Percentiles rank a stretch among this genome's conserved stretches.
Evolutionary conservation across 2,888 invertebrate species (phyloP).

Genomic region (Netelia inedita): DNA sequence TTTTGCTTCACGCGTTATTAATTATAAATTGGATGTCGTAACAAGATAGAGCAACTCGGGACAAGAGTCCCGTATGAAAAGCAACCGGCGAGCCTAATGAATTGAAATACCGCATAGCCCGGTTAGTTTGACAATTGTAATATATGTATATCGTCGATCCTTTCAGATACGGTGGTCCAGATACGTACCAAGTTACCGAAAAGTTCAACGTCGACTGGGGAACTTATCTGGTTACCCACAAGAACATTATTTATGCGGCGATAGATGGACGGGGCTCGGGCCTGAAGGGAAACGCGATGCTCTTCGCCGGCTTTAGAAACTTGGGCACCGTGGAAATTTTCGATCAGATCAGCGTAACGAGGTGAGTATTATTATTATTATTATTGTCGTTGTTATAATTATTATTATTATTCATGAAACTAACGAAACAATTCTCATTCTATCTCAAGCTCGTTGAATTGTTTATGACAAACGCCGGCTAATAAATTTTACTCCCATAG

Average conservation of each 20-base stretch:
- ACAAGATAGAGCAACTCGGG: conserved; percentile 5
- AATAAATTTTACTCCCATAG: neutral
- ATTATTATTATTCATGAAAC: neutral
- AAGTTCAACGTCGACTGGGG: conserved; percentile 95
- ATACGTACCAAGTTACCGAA: conserved; percentile 93
- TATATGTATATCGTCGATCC: conserved; percentile 22
- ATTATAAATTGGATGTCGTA: neutral
- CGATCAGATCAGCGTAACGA: conserved; percentile 95
- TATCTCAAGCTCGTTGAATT: conserved; percentile 1
- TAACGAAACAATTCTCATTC: neutral
- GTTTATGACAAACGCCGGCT: neutral
- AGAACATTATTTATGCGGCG: conserved; percentile 93
- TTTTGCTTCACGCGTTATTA: neutral
- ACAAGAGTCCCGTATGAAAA: conserved; percentile 16
- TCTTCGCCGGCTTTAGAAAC: conserved; percentile 93
- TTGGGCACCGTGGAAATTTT: conserved; percentile 96
- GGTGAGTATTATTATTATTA: conserved; percentile 84
- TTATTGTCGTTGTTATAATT: neutral
- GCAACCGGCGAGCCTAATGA: conserved; percentile 21
- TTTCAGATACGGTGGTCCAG: conserved; percentile 95
- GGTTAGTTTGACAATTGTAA: conserved; percentile 17
- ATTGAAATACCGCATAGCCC: conserved; percentile 36
- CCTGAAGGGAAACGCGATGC: conserved; percentile 92
- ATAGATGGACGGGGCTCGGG: conserved; percentile 97
- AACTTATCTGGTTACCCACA: conserved; percentile 93